Base-by-base conservation (phyloP, 2,888 invertebrate species). In the Amphipyra berbera region DNA sequence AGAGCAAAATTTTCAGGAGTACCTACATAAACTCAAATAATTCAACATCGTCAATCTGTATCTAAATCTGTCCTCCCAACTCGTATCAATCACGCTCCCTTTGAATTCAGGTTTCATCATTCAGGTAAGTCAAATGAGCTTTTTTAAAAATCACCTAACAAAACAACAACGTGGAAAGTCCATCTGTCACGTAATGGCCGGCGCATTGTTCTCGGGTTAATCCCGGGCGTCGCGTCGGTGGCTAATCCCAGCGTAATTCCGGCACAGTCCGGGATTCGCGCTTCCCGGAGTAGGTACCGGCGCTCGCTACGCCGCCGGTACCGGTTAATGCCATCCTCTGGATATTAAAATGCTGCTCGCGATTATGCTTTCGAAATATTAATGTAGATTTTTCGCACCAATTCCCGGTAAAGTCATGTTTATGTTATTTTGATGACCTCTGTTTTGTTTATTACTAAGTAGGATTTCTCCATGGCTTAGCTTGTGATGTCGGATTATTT, bases 211-310 rank as follows among this genome's bases (percentile, higher is more conserved):
- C 79, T 78, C 72, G 75, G 82, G 76, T 71, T 84, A 85, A 88
- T 86, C 83, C 83, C 81, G 61, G 60, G 53, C 68, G 69, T 69
- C 68, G 79, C 77, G 78, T 76, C 82, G 82, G 79, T 79, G 68
- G 78, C 83, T 88, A 87, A 89, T 87, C 88, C 86, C 79, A 74
- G 68, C 69, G 81, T 85, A 85, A 88, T 85, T 81, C 83, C 80
- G 77, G 70, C 75, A 61, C 65, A 68, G 73, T 73, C 80, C 79
- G 75, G 77, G 74, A 79, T 78, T 70, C 72, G 46, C 71, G 68
- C 66, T 62, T 57, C 59, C 55, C 68, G 68, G 59, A 58, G 45
- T n/a, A n/a, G n/a, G n/a, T 46, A 9, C 50, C 58, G 63, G 59
- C 41, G 59, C 62, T 50, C 61, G 65, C 61, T 68, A 65, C 60